Conservation (phyloP, 2,888 invertebrate genomes). For the Scaptomyza parva region DNA sequence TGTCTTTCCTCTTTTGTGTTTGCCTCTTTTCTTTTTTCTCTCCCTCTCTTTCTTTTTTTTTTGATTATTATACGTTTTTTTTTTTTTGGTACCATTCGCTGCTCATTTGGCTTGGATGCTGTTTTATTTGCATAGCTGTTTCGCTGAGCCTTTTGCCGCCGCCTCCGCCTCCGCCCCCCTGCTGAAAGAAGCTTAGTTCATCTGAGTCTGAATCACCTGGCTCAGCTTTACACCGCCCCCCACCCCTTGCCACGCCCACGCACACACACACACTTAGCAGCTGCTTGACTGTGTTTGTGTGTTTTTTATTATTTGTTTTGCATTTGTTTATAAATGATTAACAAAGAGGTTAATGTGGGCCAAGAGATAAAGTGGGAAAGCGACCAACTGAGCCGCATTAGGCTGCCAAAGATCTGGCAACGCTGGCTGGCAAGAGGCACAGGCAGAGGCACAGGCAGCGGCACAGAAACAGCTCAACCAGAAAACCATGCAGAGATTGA, state of each 20-base stretch:
- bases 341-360: constrained; percentile 77
- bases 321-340: constrained; percentile 79
- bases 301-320: constrained; percentile 76
- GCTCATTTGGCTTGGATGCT: constrained; percentile 65
- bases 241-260: background rate
- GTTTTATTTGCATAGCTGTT: constrained; percentile 71
- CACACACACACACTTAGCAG: background rate
- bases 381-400: constrained; percentile 17
- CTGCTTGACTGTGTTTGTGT: constrained; percentile 42
- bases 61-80: constrained; percentile 10
- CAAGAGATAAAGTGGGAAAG: constrained; percentile 32
- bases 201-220: constrained; percentile 14
- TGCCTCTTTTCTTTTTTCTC: constrained; percentile 1
- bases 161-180: background rate
- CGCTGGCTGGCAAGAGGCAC: constrained; percentile 44
- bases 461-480: constrained; percentile 53
- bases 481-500: no score
- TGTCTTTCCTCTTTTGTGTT: background rate
- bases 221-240: background rate
- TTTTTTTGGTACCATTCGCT: constrained; percentile 53
- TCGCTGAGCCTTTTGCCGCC: constrained; percentile 26
- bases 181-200: constrained; percentile 2
- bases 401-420: constrained; percentile 24
- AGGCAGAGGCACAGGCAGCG: constrained; percentile 9
- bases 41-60: background rate